Evolutionary conservation across 2,113 vertebrate species (phyloP).

Genomic region (Myanophis thanlyinensis): DNA sequence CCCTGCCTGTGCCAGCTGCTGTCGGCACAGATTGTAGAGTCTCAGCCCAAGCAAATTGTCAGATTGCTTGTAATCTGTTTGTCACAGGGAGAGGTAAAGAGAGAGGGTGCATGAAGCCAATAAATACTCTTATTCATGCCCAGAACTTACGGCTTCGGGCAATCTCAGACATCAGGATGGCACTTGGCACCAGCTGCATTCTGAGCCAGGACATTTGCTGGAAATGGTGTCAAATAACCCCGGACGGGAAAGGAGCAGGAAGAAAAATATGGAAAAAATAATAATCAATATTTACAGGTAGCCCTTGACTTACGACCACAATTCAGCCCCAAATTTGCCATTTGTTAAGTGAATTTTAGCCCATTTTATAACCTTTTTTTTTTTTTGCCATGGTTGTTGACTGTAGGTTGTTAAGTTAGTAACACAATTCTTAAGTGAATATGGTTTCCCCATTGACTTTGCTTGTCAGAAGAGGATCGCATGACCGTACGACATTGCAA

Average conservation of each 20-base stretch:
- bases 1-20: slow-evolving; percentile 7
- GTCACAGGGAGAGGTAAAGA: neutral
- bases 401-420: neutral
- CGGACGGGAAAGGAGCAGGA: neutral
- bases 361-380: no score
- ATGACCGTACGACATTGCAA: neutral
- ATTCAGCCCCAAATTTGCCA: neutral
- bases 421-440: neutral
- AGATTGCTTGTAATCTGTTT: slow-evolving; percentile 43
- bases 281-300: neutral
- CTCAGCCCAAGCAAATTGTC: slow-evolving; percentile 45
- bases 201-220: neutral
- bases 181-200: neutral
- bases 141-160: neutral
- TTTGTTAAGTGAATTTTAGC: neutral
- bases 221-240: neutral
- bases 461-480: neutral
- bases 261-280: neutral
- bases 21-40: slow-evolving; percentile 31
- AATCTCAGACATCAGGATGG: neutral
- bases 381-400: neutral
- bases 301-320: neutral
- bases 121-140: neutral
- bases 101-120: neutral
- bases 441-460: neutral